Evolutionary conservation across 1,140 invertebrate genomes (phyloP).

Genomic region (Berghia stephanieae): DNA sequence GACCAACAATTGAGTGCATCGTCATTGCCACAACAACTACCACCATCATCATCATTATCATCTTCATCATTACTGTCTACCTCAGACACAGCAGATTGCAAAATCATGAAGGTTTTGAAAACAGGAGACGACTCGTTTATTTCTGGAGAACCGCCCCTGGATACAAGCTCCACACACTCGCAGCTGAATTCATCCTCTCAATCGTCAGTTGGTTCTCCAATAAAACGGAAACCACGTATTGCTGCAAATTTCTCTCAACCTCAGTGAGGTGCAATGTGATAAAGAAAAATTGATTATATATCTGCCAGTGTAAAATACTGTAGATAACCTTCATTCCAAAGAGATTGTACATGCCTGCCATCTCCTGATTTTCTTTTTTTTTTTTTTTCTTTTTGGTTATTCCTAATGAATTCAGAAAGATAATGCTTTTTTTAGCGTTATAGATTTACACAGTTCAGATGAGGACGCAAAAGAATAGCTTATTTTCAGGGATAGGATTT

Average conservation of each 20-base stretch:
- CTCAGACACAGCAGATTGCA: neutral
- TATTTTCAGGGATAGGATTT: too few species aligned
- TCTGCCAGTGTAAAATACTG: too few species aligned
- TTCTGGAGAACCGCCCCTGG: neutral
- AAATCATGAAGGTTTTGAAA: neutral
- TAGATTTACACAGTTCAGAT: too few species aligned
- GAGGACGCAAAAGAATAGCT: too few species aligned
- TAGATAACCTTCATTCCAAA: too few species aligned
- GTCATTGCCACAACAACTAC: neutral
- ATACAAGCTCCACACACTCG: slow-evolving; percentile 21
- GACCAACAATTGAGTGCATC: too few species aligned
- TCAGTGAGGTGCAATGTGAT: neutral
- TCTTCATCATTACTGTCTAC: neutral
- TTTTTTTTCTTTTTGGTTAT: too few species aligned
- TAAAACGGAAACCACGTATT: slow-evolving; percentile 24
- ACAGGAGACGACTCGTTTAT: slow-evolving; percentile 15
- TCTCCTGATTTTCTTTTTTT: too few species aligned
- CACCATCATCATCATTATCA: neutral
- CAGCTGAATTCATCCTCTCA: slow-evolving; percentile 19
- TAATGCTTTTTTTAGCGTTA: too few species aligned
- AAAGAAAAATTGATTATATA: too few species aligned
- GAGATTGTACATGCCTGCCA: too few species aligned
- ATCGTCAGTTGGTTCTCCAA: neutral
- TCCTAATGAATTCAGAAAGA: too few species aligned
- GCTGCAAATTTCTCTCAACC: slow-evolving; percentile 14